Evolutionary conservation across 2,888 invertebrate genomes (phyloP).

Genomic region (Diaperis boleti): DNA sequence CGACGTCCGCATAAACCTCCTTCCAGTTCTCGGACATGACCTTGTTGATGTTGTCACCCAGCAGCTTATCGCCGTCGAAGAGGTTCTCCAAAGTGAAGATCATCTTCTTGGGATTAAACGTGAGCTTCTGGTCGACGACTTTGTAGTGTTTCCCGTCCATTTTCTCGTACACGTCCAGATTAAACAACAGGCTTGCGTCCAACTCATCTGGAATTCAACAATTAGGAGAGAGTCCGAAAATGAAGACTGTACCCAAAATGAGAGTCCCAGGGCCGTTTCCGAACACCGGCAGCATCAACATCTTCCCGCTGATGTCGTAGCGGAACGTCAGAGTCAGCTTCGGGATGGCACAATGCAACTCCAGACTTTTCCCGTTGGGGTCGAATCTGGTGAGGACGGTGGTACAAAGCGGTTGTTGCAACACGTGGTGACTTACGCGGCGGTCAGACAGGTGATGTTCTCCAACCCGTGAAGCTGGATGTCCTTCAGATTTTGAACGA

Average conservation of each 20-base stretch:
- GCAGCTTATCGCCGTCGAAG: constrained; percentile 1
- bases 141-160: constrained; percentile 5
- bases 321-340: background rate
- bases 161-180: constrained; percentile 3
- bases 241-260: constrained; percentile 4
- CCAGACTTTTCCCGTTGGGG: too few relatives aligned
- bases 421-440: too few relatives aligned
- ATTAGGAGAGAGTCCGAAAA: too few relatives aligned
- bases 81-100: background rate
- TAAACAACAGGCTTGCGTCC: too few relatives aligned
- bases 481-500: constrained; percentile 38
- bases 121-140: background rate
- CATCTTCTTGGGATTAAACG: background rate
- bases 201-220: too few relatives aligned
- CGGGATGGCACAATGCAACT: too few relatives aligned
- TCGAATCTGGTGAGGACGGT: too few relatives aligned
- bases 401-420: too few relatives aligned
- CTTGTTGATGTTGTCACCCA: background rate
- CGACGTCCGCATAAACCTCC: constrained; percentile 2
- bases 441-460: too few relatives aligned
- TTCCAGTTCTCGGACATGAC: constrained; percentile 10
- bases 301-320: constrained; percentile 12
- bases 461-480: constrained; percentile 34
- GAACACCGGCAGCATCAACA: constrained; percentile 4
- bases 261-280: constrained; percentile 1